A percentile compares a stretch with the other conserved stretches of the same genome.
These are phyloP conservation scores for Ammodytes dubius DNA, from an alignment of 2,113 vertebrate genomes.

Conservation along the genomic window DNA sequence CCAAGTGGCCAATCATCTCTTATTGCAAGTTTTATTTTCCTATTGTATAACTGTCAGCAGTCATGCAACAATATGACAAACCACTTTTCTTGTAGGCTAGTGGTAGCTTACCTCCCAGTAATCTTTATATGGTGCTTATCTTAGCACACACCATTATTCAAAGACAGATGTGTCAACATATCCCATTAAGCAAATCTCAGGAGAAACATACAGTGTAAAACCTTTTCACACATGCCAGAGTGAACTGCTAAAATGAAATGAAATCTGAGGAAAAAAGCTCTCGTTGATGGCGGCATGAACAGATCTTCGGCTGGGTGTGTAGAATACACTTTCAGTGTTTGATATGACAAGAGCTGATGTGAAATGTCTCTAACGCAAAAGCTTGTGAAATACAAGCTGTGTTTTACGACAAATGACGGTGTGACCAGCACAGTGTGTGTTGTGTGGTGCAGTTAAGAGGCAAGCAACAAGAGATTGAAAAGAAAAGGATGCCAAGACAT, in stretches of 20 bases:
- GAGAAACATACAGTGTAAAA: neutral
- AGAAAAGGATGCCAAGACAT: neutral
- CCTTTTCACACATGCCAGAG: conserved; percentile 12
- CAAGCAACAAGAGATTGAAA: neutral
- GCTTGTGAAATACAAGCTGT: neutral
- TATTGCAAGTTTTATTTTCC: neutral
- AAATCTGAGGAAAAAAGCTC: conserved; percentile 51
- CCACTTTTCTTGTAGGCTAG: neutral
- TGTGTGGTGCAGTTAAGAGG: neutral
- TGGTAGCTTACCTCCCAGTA: neutral
- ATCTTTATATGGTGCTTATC: neutral
- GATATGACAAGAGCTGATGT: conserved; percentile 49
- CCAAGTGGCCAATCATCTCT: neutral
- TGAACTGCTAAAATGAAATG: conserved; percentile 33
- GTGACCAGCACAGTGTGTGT: neutral
- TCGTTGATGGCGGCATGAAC: conserved; percentile 36
- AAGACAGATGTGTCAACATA: neutral
- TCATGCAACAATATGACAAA: neutral
- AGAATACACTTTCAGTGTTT: conserved; percentile 38
- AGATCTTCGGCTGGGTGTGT: conserved; percentile 50
- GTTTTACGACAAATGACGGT: neutral
- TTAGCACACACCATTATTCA: neutral
- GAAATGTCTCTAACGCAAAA: conserved; percentile 39
- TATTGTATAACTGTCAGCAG: neutral
- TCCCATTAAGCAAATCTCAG: conserved; percentile 13